Evolutionary conservation across 2,113 vertebrate species (phyloP).

Genomic region (Spizaetus ornatus): DNA sequence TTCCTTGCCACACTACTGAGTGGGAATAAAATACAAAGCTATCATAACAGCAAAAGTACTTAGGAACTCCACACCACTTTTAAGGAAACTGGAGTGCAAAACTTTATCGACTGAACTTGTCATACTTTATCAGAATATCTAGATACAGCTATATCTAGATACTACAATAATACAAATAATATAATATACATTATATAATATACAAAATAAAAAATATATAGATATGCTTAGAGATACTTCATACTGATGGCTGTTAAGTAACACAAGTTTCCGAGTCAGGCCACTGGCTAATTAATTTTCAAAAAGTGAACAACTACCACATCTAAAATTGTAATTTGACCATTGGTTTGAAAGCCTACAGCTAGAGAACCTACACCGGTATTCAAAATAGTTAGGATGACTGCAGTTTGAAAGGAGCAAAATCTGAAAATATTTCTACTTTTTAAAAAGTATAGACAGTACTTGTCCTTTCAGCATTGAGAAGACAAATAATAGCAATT

Average conservation of each 20-base stretch:
- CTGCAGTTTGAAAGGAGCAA: not conserved
- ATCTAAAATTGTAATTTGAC: not conserved
- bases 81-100: not conserved
- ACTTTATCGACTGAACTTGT: not conserved
- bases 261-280: not conserved
- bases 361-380: not conserved
- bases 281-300: not conserved
- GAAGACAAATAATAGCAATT: not conserved
- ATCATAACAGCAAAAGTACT: not conserved
- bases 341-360: not conserved
- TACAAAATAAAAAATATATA: not conserved
- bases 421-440: not conserved
- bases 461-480: not conserved
- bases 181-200: not conserved
- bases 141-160: not conserved
- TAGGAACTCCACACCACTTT: not conserved
- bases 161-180: not conserved
- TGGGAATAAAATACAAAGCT: not conserved
- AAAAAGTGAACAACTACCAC: not conserved
- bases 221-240: not conserved
- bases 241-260: not conserved
- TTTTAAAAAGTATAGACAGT: not conserved
- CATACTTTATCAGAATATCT: not conserved
- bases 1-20: not conserved
- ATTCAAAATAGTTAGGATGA: not conserved